Evolutionary conservation across 2,113 vertebrate species (phyloP).

Genomic region (Ptilorrhoa leucosticta): DNA sequence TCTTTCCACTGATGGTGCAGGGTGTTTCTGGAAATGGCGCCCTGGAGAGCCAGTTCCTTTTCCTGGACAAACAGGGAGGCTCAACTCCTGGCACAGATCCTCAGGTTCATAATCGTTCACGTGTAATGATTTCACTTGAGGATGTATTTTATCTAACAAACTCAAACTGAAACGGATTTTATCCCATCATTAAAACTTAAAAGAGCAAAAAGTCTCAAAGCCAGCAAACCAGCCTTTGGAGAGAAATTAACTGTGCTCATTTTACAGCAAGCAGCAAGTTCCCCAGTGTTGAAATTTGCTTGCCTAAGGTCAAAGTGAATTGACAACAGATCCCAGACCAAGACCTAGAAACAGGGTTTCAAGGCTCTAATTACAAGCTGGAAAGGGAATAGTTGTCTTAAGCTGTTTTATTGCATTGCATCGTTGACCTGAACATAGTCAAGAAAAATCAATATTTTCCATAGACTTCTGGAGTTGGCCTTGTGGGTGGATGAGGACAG

Average conservation of each 20-base stretch:
- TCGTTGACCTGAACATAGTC: constrained; percentile 25
- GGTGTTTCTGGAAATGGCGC: neutral
- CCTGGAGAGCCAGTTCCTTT: neutral
- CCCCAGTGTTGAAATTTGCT: neutral
- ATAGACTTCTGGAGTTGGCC: neutral
- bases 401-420: constrained; percentile 19
- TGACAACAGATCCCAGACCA: neutral
- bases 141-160: neutral
- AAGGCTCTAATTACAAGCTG: neutral
- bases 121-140: neutral
- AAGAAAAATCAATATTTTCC: constrained; percentile 48
- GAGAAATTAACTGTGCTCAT: neutral
- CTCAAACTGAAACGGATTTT: neutral
- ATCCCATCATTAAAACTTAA: neutral
- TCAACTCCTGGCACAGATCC: neutral
- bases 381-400: constrained; percentile 3
- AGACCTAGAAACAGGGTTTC: neutral
- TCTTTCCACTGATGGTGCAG: neutral
- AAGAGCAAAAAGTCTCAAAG: neutral
- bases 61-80: neutral
- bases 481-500: neutral
- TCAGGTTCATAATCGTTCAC: neutral
- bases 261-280: neutral
- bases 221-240: neutral
- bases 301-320: constrained; percentile 20